Base-by-base conservation (phyloP, 2,888 invertebrate genomes). In the Malthinus flaveolus region DNA sequence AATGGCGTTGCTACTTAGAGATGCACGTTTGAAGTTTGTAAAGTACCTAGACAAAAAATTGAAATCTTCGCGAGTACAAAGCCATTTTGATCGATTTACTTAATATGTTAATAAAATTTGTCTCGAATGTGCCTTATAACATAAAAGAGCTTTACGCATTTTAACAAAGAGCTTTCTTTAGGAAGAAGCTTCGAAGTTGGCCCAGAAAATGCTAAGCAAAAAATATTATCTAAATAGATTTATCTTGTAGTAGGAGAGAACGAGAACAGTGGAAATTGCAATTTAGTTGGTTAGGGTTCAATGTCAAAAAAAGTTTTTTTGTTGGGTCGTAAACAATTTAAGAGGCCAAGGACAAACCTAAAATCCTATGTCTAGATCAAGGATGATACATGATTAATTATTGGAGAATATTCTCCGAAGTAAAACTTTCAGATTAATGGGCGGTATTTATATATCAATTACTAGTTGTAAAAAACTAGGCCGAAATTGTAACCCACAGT, bases 221-320 rank as follows among this genome's bases (percentile, higher is more conserved):
- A 56, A 56, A 49, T 56, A 45, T 35, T 49, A 46, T 44, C 56
- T 49, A 54, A 47, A 54, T 54, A 54, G 39, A 54, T 59, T 59
- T 59, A 54, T 59, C 54, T 59, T 59, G 7, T 33, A 54, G 23
- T 36, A 48, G 23, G 10, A 54, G 34, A 23, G 46, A 50, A 54
- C 23, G 36, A 46, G 51, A 33, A 47, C 23, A 47, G 39, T 13
- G 35, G 36, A 33, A 39, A 37, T 53, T 58, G 52, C 59, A 56
- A 55, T 48, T 48, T 44, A 37, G 48, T 42, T 39, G 31, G 23
- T 49, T 48, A 37, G 35, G 23, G 59, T 56, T 59, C 59, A 59
- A 59, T 59, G 59, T 59, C 56, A 56, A 42, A 45, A 23, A 33
- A 56, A 50, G 55, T 59, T 59, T 56, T 23, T 23, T 59, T 59